phyloP scores from a whole-genome alignment of 2,797 vertebrate genomes.

The Echiichthys vipera region DNA sequence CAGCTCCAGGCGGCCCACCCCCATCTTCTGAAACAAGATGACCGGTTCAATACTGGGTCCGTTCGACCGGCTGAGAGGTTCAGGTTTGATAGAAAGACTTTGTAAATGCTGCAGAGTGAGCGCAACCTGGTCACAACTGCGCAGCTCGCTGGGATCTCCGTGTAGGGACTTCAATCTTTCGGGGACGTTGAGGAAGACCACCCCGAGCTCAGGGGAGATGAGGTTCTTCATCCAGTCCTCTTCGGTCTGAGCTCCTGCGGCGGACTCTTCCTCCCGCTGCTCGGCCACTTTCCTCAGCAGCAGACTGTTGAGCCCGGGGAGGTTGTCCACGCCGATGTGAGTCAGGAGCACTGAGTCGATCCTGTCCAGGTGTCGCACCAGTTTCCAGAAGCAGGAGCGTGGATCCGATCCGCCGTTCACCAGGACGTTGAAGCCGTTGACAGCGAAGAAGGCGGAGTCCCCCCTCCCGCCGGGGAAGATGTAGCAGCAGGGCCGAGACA shows the following conservation, averaged over 20 bases:
- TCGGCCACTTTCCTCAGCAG: slow-evolving; percentile 91
- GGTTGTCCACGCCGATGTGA: slow-evolving; percentile 90
- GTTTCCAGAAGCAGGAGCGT: slow-evolving; percentile 94
- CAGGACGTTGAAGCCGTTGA: slow-evolving; percentile 94
- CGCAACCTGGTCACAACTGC: slow-evolving; percentile 86
- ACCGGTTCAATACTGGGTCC: slow-evolving; percentile 84
- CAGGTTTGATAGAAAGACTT: slow-evolving; percentile 84
- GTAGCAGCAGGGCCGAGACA: slow-evolving; percentile 96
- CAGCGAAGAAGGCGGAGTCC: slow-evolving; percentile 92
- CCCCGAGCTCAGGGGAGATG: slow-evolving; percentile 92
- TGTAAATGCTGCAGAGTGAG: slow-evolving; percentile 85
- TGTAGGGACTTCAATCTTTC: slow-evolving; percentile 71
- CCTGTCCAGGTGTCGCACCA: slow-evolving; percentile 94
- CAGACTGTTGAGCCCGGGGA: slow-evolving; percentile 92
- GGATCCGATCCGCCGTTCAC: slow-evolving; percentile 93
- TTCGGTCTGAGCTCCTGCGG: slow-evolving; percentile 59
- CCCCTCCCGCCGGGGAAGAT: slow-evolving; percentile 94
- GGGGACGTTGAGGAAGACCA: slow-evolving; percentile 91
- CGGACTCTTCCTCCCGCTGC: slow-evolving; percentile 84
- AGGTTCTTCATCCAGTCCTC: slow-evolving; percentile 88
- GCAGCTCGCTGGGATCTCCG: slow-evolving; percentile 78
- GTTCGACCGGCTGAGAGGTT: slow-evolving; percentile 77
- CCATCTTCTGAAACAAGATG: slow-evolving; percentile 95
- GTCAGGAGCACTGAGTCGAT: slow-evolving; percentile 93
- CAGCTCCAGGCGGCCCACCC: slow-evolving; percentile 93